Evolutionary conservation across 2,113 vertebrate species (phyloP), one percentile per base, ranked within the genome.

Genomic region (Lepus europaeus): DNA sequence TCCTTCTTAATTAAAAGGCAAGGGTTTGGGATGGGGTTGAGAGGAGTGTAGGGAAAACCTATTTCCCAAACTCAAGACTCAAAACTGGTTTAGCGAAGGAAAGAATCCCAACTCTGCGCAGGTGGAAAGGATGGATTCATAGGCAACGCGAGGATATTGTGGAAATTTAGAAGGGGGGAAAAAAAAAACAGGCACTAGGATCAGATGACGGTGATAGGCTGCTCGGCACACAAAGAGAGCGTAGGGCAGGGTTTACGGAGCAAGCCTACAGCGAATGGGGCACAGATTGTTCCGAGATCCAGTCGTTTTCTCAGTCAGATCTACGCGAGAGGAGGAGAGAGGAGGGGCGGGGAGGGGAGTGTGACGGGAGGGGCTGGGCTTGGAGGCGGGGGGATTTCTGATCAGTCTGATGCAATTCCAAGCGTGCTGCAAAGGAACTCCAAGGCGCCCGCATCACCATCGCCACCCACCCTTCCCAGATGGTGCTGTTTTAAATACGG

Each of bases 401-500:
- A 96, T 98, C 97, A 97, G 97, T 98, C 98, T 98, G 98, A 98
- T 98, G 98, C 98, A 98, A 98, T 98, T 97, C 97, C 98, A 98
- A 98, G 97, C 98, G 98, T 98, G 98, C 97, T 98, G 98, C 98
- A 98, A 98, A 98, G 98, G 98, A 98, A 98, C 98, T 98, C 98
- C 98, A 91, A 98, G 96, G 97, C 97, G 93, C 96, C 98, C 97
- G 97, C 98, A 98, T 95, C 97, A 95, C 97, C 96, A 59, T 87
- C 93, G 98, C 99, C 98, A 98, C 98, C 97, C 98, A 98, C 98
- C 97, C 97, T 97, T 97, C 97, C 97, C 97, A 98, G 97, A 97
- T 98, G 98, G 98, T 96, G 97, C 98, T 97, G 97, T 98, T 99
- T 98, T 98, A 98, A 99, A 99, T 98, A 98, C 97, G 97, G 97